Evolutionary conservation across 2,888 invertebrate species (phyloP).

Genomic region (Eretmocerus hayati): DNA sequence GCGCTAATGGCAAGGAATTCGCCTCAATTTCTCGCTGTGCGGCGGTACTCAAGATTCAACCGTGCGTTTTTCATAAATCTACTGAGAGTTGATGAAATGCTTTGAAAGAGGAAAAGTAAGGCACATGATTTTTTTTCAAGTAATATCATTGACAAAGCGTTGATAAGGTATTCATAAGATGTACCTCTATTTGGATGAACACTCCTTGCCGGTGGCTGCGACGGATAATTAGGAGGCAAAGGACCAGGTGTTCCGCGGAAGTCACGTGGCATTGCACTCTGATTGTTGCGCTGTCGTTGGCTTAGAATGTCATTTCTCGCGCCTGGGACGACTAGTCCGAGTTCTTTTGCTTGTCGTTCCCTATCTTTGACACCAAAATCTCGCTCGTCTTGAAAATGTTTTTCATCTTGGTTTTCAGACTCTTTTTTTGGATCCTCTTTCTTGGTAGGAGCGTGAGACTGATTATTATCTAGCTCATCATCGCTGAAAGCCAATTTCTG

Average conservation of each 20-base stretch:
- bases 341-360: conserved; percentile 35
- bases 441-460: conserved; percentile 10
- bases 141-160: no score
- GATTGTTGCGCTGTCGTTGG: conserved; percentile 34
- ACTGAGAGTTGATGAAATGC: no score
- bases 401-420: conserved; percentile 8
- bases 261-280: conserved; percentile 31
- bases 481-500: conserved; percentile 92
- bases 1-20: no score
- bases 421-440: conserved; percentile 15
- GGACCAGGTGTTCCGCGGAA: conserved; percentile 41
- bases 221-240: conserved; percentile 28
- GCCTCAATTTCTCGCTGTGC: no score
- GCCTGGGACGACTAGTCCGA: conserved; percentile 27
- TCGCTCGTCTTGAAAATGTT: conserved; percentile 28
- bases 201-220: conserved; percentile 44
- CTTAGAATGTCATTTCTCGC: conserved; percentile 23
- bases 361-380: conserved; percentile 31
- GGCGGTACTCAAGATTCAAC: no score
- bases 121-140: no score
- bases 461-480: conserved; percentile 60
- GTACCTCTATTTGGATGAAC: conserved; percentile 39
- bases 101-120: no score
- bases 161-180: no score
- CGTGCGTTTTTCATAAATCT: no score